Conservation (phyloP, 2,113 vertebrate species). For the Opisthocomus hoazin region DNA sequence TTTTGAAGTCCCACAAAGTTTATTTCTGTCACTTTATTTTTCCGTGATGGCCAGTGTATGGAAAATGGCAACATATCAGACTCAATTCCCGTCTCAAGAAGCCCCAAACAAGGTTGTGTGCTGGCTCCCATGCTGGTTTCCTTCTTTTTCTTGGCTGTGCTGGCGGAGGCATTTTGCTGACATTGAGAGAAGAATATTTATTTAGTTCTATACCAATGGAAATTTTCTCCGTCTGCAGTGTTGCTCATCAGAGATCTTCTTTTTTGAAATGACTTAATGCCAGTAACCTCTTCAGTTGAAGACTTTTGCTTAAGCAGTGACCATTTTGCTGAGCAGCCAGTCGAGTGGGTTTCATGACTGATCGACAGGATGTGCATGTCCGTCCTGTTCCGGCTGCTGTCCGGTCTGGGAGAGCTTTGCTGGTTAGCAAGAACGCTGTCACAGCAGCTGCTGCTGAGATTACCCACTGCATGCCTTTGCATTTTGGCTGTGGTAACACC, state of each 20-base stretch:
- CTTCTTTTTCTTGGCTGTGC: slow-evolving; percentile 61
- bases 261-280: background rate
- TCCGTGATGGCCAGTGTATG: slow-evolving; percentile 4
- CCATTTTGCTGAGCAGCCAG: background rate
- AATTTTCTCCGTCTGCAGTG: slow-evolving; percentile 30
- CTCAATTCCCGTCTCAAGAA: slow-evolving; percentile 10
- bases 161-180: slow-evolving; percentile 50
- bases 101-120: slow-evolving; percentile 39
- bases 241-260: slow-evolving; percentile 4
- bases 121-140: slow-evolving; percentile 57
- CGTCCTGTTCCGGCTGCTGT: background rate
- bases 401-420: background rate
- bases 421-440: background rate
- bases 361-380: background rate
- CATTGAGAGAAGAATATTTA: slow-evolving; percentile 50
- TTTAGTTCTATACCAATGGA: slow-evolving; percentile 56
- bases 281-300: background rate
- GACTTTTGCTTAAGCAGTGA: background rate
- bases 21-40: slow-evolving; percentile 57
- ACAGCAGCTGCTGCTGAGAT: background rate
- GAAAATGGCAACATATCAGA: slow-evolving; percentile 48
- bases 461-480: background rate
- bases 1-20: slow-evolving; percentile 38
- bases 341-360: background rate
- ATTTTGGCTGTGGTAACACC: background rate